These are phyloP conservation scores for Netta rufina DNA, from an alignment of 2,797 vertebrate genomes.

Conservation along the genomic window DNA sequence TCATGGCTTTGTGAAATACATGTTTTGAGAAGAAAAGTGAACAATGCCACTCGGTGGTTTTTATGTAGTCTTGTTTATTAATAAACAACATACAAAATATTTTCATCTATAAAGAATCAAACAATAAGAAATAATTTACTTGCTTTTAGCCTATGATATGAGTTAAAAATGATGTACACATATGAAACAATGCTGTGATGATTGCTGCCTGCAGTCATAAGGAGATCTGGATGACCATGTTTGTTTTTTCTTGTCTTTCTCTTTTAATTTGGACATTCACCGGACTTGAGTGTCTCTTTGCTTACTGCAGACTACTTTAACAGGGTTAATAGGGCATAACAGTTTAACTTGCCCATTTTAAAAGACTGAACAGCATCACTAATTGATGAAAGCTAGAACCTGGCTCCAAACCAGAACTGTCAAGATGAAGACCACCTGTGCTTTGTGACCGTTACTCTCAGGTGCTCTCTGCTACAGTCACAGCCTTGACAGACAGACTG, in stretches of 20 bases:
- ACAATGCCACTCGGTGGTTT: neutral
- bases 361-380: neutral
- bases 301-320: neutral
- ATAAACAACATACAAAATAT: neutral
- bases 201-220: neutral
- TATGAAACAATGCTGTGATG: neutral
- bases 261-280: neutral
- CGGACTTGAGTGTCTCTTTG: neutral
- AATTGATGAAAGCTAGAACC: neutral
- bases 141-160: neutral
- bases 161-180: neutral
- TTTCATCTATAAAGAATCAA: conserved; percentile 3
- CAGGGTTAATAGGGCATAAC: neutral
- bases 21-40: neutral
- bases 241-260: neutral
- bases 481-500: neutral
- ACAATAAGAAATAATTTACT: conserved; percentile 13
- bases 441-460: neutral
- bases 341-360: neutral
- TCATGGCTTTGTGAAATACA: neutral
- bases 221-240: fast-evolving
- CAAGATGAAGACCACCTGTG: neutral
- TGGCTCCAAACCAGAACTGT: neutral
- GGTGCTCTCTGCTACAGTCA: fast-evolving
- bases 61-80: conserved; percentile 22